Conservation (phyloP, 1,140 invertebrate genomes). For the Copidosoma floridanum region DNA sequence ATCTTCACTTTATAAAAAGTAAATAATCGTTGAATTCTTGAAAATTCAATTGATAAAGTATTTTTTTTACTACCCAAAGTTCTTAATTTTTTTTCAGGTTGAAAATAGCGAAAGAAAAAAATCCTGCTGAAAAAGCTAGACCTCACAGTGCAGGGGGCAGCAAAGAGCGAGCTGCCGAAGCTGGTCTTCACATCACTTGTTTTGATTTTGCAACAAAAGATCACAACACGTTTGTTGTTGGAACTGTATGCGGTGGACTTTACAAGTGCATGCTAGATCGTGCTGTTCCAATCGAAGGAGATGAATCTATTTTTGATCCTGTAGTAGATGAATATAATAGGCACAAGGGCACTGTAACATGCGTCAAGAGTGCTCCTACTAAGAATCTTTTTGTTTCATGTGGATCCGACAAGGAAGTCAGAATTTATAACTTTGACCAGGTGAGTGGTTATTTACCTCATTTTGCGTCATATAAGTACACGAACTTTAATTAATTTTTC, state of each 20-base stretch:
- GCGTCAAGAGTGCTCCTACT: slow-evolving; percentile 46
- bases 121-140: slow-evolving; percentile 48
- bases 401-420: slow-evolving; percentile 50
- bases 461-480: too few relatives aligned
- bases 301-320: slow-evolving; percentile 46
- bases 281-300: slow-evolving; percentile 42
- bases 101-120: slow-evolving; percentile 50
- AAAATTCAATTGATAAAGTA: not conserved
- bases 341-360: slow-evolving; percentile 48
- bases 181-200: slow-evolving; percentile 49
- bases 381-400: slow-evolving; percentile 46
- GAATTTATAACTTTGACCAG: slow-evolving; percentile 50
- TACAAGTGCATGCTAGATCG: slow-evolving; percentile 49
- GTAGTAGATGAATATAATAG: slow-evolving; percentile 51
- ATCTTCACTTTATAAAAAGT: slow-evolving; percentile 41
- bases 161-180: slow-evolving; percentile 47
- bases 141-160: slow-evolving; percentile 47
- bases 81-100: slow-evolving; percentile 39
- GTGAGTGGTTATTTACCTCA: too few relatives aligned
- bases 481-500: too few relatives aligned
- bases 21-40: slow-evolving; percentile 2
- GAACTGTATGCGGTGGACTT: slow-evolving; percentile 51
- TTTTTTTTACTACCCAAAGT: not conserved
- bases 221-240: slow-evolving; percentile 46
- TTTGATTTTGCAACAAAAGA: slow-evolving; percentile 50